A percentile compares a stretch with the other conserved stretches of the same genome.
phyloP scores from a whole-genome alignment of 2,797 vertebrate genomes.

The Sebastes nivosus region DNA sequence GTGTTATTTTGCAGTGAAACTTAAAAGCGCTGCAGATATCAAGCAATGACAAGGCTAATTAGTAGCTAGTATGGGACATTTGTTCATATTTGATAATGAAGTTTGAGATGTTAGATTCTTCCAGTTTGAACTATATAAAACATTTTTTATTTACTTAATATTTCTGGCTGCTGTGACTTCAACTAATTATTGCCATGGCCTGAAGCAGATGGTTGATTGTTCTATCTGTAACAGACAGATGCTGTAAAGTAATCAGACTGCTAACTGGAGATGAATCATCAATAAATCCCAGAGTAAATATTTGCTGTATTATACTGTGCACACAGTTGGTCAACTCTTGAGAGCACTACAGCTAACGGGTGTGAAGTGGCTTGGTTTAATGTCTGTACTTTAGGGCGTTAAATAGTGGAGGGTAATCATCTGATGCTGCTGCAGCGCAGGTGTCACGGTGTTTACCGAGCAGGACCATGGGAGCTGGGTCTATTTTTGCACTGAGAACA shows the following conservation, averaged over 20 bases:
- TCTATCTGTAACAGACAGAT: slow-evolving; percentile 3
- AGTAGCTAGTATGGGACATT: background rate
- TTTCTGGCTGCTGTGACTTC: background rate
- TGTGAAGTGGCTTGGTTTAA: slow-evolving; percentile 14
- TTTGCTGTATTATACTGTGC: slow-evolving; percentile 37
- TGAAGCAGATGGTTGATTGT: slow-evolving; percentile 50
- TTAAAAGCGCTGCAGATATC: background rate
- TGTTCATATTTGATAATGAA: background rate
- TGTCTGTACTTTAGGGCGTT: background rate
- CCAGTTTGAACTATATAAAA: background rate
- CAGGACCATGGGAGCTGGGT: background rate
- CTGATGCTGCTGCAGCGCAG: background rate
- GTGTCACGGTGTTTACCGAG: slow-evolving; percentile 1
- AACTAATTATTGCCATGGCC: background rate
- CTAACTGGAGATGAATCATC: slow-evolving; percentile 26
- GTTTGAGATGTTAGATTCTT: background rate
- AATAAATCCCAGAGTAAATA: slow-evolving; percentile 50
- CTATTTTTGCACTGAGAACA: background rate
- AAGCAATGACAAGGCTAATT: background rate
- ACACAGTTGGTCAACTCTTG: slow-evolving; percentile 13
- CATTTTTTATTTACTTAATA: background rate
- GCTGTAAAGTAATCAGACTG: slow-evolving; percentile 38
- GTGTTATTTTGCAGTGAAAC: background rate
- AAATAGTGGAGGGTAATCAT: background rate
- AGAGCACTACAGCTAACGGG: slow-evolving; percentile 6